These are phyloP conservation scores for Holothuria glaberrima DNA, from an alignment of 35 echinoderm and acorn worm genomes.

Conservation along the genomic window DNA sequence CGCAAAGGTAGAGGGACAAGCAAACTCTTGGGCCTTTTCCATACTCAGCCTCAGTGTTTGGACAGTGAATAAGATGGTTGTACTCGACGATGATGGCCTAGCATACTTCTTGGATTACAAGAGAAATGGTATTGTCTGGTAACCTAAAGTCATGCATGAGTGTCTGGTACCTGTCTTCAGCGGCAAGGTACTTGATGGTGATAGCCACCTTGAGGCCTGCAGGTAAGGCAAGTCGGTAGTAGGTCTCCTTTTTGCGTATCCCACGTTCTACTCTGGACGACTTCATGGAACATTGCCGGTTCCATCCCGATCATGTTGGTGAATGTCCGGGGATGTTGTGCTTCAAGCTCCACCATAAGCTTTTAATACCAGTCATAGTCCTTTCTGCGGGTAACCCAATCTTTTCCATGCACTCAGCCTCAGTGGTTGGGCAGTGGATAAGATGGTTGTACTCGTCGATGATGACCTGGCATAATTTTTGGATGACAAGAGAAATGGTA, in stretches of 20 bases:
- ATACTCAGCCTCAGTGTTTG: conserved; percentile 16
- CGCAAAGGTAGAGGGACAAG: too few relatives aligned
- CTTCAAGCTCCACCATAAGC: conserved; percentile 10
- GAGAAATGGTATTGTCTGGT: conserved; percentile 54
- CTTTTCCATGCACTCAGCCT: conserved; percentile 13
- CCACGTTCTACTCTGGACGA: conserved; percentile 51
- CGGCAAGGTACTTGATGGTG: conserved; percentile 64
- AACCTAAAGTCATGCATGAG: background rate
- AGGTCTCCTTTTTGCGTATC: conserved; percentile 55
- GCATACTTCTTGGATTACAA: conserved; percentile 56
- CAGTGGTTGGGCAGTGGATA: conserved; percentile 38
- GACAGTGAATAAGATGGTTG: conserved; percentile 44
- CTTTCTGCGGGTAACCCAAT: conserved; percentile 12
- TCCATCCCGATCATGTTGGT: conserved; percentile 54
- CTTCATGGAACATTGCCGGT: conserved; percentile 55
- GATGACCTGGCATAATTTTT: conserved; percentile 53
- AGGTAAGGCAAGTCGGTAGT: conserved; percentile 19
- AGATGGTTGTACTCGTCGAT: conserved; percentile 48
- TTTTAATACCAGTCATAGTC: conserved; percentile 5
- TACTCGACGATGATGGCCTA: conserved; percentile 53
- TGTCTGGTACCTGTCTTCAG: conserved; percentile 21
- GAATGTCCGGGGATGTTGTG: conserved; percentile 35
- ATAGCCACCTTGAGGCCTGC: conserved; percentile 49
- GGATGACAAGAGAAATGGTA: conserved; percentile 57
- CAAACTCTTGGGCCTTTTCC: background rate